These are phyloP conservation scores for Syncerus caffer DNA, from an alignment of 2,797 vertebrate genomes.

Conservation along the genomic window DNA sequence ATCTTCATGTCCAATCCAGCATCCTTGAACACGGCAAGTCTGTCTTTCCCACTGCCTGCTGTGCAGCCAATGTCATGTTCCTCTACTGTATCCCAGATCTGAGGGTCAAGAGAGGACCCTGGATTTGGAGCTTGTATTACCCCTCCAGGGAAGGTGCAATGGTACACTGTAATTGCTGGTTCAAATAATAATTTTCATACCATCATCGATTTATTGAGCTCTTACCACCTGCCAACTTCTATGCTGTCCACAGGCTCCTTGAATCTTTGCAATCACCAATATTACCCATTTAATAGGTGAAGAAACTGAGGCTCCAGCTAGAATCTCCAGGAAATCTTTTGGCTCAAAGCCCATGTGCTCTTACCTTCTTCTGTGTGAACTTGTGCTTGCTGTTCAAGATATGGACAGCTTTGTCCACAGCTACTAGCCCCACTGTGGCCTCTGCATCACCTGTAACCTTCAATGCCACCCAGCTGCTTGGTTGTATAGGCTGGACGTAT, in stretches of 20 bases:
- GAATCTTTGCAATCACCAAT: background rate
- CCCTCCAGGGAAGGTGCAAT: background rate
- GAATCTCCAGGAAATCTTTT: background rate
- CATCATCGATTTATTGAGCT: background rate
- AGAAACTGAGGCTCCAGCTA: background rate
- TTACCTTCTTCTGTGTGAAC: constrained; percentile 88
- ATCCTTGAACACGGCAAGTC: constrained; percentile 76
- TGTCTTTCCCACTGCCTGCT: constrained; percentile 79
- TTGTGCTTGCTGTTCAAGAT: constrained; percentile 83
- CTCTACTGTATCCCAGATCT: constrained; percentile 88
- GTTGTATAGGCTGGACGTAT: constrained; percentile 36
- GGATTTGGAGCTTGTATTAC: background rate
- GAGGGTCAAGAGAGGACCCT: background rate
- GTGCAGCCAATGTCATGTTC: constrained; percentile 86
- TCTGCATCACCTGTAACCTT: constrained; percentile 84
- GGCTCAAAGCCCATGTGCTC: background rate
- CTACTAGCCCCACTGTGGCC: constrained; percentile 85
- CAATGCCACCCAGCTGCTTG: constrained; percentile 76
- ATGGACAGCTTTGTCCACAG: constrained; percentile 88
- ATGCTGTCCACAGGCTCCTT: background rate
- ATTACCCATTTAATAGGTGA: background rate
- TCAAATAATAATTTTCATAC: background rate
- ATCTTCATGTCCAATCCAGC: constrained; percentile 85
- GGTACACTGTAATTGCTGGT: background rate
- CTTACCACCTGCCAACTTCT: background rate